These are phyloP conservation scores for Epinephelus moara DNA, from an alignment of 2,113 vertebrate genomes.

Conservation along the genomic window DNA sequence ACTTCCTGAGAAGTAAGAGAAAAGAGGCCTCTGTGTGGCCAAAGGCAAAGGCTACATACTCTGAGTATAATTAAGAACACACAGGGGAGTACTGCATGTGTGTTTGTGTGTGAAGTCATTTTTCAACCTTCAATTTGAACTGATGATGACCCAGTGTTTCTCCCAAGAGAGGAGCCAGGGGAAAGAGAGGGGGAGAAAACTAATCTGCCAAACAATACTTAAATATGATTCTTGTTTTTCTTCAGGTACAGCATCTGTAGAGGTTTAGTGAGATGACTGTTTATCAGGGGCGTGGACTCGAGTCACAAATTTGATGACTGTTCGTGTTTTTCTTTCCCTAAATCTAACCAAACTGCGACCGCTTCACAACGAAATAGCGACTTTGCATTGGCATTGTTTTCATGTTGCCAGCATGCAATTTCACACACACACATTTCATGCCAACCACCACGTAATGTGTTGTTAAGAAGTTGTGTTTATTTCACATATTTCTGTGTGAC, in stretches of 20 bases:
- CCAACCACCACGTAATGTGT: too few species aligned
- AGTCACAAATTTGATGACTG: too few species aligned
- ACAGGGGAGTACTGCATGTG: slow-evolving; percentile 22
- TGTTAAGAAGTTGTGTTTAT: too few species aligned
- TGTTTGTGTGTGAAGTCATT: slow-evolving; percentile 20
- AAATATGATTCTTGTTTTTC: neutral
- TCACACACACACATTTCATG: too few species aligned
- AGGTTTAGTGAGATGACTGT: neutral
- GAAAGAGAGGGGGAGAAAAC: slow-evolving; percentile 7
- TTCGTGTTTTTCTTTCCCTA: too few species aligned
- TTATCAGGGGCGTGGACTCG: too few species aligned
- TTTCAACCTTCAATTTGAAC: slow-evolving; percentile 24
- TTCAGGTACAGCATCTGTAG: neutral
- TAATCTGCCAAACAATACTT: neutral
- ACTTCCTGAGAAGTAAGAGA: slow-evolving; percentile 17
- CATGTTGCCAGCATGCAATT: too few species aligned
- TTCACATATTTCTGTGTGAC: too few species aligned
- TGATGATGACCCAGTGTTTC: neutral
- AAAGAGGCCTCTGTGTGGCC: slow-evolving; percentile 10
- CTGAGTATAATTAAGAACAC: slow-evolving; percentile 18
- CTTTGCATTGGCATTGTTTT: too few species aligned
- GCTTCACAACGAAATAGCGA: too few species aligned
- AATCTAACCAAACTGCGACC: too few species aligned
- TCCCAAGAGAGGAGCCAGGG: neutral
- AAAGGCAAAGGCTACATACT: slow-evolving; percentile 31